Base-by-base conservation (phyloP, 1,140 invertebrate genomes). In the Drosophila jambulina region DNA sequence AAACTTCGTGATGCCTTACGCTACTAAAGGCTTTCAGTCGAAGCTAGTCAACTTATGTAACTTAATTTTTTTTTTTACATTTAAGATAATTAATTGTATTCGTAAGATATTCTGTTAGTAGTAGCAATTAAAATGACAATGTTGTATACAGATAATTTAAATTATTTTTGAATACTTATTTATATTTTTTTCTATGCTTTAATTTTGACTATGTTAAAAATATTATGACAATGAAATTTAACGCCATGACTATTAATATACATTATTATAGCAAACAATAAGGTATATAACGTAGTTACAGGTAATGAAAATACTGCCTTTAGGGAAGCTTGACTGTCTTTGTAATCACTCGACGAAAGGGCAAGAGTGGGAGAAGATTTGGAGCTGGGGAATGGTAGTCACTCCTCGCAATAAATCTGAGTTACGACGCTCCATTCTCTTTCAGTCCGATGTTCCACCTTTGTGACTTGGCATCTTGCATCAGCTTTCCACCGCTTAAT, bases 341-440 rank as follows among this genome's bases (percentile, higher is more conserved):
- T 29, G 21, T 23, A 53, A 49, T 36, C 23, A 23, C 46, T 15
- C 17, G n/a, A 13, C 53, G 7, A 15, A 32, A 38, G 21, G 15
- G 12, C 25, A 43, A 23, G 36, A 25, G 36, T 54, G 27, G 36
- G 48, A 40, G 34, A 21, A 38, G 60, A 48, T n/a, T 27, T 4
- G n/a, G 15, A 58, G 65, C 17, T 36, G 21, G 43, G 67, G 12
- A 48, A 21, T 40, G 42, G n/a, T 19, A 48, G 68, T 72, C 57
- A 48, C 43, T 71, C 69, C 45, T 67, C 74, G 36, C 9, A 64
- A 60, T 58, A 53, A 76, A 76, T 76, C 48, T 60, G 29, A 42
- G 38, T 59, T 76, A 59, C 46, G 46, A 42, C 36, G 27, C 53
- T 62, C 56, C 75, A 78, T 78, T 78, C 75, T 62, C 75, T 78